Evolutionary conservation across 2,888 invertebrate genomes (phyloP), one percentile per base, ranked within the genome.

Genomic region (Heteromurus nitidus): DNA sequence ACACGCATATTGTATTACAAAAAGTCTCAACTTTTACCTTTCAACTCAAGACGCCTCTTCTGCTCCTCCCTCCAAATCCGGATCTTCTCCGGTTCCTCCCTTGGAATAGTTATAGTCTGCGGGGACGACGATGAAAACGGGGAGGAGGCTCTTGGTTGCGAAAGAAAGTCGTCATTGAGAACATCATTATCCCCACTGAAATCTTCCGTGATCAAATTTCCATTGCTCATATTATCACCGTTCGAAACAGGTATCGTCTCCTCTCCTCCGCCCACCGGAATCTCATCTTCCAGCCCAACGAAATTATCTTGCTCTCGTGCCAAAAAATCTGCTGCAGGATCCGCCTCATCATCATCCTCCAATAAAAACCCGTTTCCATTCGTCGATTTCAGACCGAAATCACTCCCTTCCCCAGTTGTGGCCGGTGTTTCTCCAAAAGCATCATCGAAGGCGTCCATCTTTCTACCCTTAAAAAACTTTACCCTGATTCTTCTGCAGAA

Each of bases 261-360:
- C 53, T 11, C 58, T 16, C 24, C 28, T n/a, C 13, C 65, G 18
- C 89, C 89, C 1, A 90, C 88, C 62, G 89, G 89, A 88, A 93
- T 91, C 9, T 69, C 70, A 89, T 96, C 97, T 90, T 97, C 98
- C 9, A 99, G 91, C 20, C 96, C 98, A 58, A 97, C 98, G 36
- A 99, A 91, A 88, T 97, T 95, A 88, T 95, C 94, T 89, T 98
- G 98, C 91, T 99, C 98, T 31, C 98, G 93, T 5, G 98, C 98
- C 83, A 99, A 90, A 90, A 99, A 99, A 88, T 97, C 99, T 7
- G 98, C 98, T 1, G 98, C 98, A 18, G 98, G 98, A 90, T 99
- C 99, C 26, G 95, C 93, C 88, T 97, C 96, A 13, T 13, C 50
- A 24, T 92, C 91, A 86, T 93, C 92, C 83, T 62, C 67, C 3